Evolutionary conservation across 1,140 invertebrate genomes (phyloP).

Genomic region (Lepidurus arcticus): DNA sequence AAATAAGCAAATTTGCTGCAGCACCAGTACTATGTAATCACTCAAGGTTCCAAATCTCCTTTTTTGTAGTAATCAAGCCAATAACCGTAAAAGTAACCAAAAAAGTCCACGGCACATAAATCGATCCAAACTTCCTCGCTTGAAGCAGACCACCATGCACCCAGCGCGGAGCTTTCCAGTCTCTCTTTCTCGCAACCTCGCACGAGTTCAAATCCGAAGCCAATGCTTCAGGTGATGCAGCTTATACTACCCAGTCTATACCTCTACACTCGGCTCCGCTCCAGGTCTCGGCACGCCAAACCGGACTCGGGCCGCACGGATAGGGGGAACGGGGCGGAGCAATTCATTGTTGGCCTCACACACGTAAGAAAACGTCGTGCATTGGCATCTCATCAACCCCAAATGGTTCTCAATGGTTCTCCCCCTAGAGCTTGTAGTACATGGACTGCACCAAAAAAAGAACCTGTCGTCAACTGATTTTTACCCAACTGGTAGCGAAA

Average conservation of each 20-base stretch:
- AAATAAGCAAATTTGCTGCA: not conserved
- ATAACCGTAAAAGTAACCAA: not conserved
- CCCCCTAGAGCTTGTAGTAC: not conserved
- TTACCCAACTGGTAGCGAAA: not conserved
- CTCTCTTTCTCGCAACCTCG: slow-evolving; percentile 7
- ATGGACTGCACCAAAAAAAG: not conserved
- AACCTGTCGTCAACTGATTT: not conserved
- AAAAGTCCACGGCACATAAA: not conserved
- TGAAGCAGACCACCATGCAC: not conserved
- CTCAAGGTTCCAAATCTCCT: not conserved
- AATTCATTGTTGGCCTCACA: not conserved
- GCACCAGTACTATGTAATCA: not conserved
- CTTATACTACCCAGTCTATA: not conserved
- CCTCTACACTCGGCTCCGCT: not conserved
- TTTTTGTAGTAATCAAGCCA: not conserved
- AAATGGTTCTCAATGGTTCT: slow-evolving; percentile 11
- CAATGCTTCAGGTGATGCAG: not conserved
- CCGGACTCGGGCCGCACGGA: not conserved
- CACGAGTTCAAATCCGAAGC: slow-evolving; percentile 11
- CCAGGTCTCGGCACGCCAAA: not conserved
- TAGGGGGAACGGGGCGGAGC: not conserved
- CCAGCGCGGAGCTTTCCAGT: not conserved
- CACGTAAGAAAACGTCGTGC: not conserved
- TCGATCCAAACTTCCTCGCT: not conserved
- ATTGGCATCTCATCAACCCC: slow-evolving; percentile 15